Percentiles rank a stretch among this genome's conserved stretches.
Evolutionary conservation across 1,140 invertebrate genomes (phyloP).

Genomic region (Lepidurus couesii): DNA sequence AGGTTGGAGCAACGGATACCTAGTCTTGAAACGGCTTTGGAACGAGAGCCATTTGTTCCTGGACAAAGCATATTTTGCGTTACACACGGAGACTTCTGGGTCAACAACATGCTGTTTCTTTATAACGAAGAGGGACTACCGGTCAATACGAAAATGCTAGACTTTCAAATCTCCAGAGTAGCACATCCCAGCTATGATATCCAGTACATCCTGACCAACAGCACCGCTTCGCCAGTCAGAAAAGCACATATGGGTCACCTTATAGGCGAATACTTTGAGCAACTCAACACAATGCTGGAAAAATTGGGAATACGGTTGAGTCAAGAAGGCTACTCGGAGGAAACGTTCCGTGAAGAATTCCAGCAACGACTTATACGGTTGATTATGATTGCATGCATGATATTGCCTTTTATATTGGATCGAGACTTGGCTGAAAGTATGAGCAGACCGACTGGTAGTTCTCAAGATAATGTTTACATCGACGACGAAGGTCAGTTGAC

Average conservation of each 20-base stretch:
- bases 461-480: background rate
- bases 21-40: background rate
- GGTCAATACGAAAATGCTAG: slow-evolving; percentile 6
- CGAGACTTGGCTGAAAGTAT: background rate
- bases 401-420: background rate
- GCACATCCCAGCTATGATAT: slow-evolving; percentile 30
- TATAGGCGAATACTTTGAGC: background rate
- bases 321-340: background rate
- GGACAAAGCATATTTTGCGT: slow-evolving; percentile 25
- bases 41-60: background rate
- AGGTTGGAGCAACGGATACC: background rate
- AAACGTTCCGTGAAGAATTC: background rate
- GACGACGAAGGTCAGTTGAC: background rate
- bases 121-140: slow-evolving; percentile 27
- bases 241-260: background rate
- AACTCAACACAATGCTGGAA: background rate
- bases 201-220: slow-evolving; percentile 29
- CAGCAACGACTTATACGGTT: background rate
- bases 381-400: background rate
- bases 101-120: slow-evolving; percentile 34
- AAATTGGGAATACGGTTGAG: background rate
- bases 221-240: background rate
- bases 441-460: background rate
- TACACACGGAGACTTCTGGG: slow-evolving; percentile 33
- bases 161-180: slow-evolving; percentile 31